Evolutionary conservation across 1,140 invertebrate species (phyloP).

Genomic region (Hylaeus anthracinus): DNA sequence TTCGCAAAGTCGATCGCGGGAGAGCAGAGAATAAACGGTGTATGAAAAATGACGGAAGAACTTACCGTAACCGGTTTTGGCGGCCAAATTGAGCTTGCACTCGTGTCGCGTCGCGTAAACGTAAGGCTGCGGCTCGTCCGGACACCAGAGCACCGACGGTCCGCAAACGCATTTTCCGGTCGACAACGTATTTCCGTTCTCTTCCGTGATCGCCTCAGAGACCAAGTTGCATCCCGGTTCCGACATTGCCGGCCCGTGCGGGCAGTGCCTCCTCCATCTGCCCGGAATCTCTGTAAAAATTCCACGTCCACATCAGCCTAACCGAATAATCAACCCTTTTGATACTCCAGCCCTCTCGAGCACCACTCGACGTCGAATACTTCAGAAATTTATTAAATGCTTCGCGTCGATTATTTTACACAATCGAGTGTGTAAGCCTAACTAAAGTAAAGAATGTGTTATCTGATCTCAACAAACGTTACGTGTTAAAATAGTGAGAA

Average conservation of each 20-base stretch:
- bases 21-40: background rate
- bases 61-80: conserved; percentile 77
- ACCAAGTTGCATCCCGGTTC: conserved; percentile 76
- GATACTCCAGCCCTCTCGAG: too few relatives aligned
- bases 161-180: conserved; percentile 76
- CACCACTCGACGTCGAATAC: too few relatives aligned
- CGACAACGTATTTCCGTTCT: conserved; percentile 55
- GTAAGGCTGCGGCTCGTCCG: conserved; percentile 75
- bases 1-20: too few relatives aligned
- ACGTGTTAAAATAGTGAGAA: too few relatives aligned
- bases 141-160: conserved; percentile 76
- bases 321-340: too few relatives aligned
- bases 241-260: conserved; percentile 71
- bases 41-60: background rate
- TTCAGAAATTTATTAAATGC: too few relatives aligned
- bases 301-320: background rate
- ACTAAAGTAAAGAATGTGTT: too few relatives aligned
- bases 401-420: too few relatives aligned
- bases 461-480: too few relatives aligned
- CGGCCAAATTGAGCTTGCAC: conserved; percentile 77
- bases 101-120: conserved; percentile 74
- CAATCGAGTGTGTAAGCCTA: too few relatives aligned
- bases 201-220: conserved; percentile 66
- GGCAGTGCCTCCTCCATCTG: conserved; percentile 76
- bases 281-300: conserved; percentile 74